phyloP scores from a whole-genome alignment of 2,113 vertebrate species.

The Hymenochirus boettgeri region DNA sequence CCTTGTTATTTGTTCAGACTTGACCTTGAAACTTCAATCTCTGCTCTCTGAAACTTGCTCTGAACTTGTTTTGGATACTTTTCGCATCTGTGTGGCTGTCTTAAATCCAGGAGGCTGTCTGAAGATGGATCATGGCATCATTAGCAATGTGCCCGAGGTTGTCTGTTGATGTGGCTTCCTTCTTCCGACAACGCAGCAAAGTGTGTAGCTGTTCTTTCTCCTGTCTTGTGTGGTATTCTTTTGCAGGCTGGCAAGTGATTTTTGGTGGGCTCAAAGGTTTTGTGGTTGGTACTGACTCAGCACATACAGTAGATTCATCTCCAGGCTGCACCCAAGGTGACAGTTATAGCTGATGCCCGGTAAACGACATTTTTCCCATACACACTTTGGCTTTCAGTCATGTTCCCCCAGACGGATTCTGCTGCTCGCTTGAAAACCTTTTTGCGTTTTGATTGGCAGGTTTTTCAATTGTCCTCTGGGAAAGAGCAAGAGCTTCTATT shows the following conservation, averaged over 20 bases:
- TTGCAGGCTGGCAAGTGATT: conserved; percentile 59
- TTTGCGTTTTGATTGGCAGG: not conserved
- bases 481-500: conserved; percentile 56
- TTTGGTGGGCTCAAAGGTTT: conserved; percentile 66
- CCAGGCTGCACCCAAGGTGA: not conserved
- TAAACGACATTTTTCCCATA: not conserved
- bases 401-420: not conserved
- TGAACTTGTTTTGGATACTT: conserved; percentile 65
- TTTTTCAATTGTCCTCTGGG: conserved; percentile 55
- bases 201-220: conserved; percentile 13
- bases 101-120: conserved; percentile 68
- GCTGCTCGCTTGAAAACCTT: not conserved
- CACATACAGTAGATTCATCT: not conserved
- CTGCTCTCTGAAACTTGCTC: conserved; percentile 53
- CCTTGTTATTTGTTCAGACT: conserved; percentile 37
- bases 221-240: conserved; percentile 41
- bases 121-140: conserved; percentile 62
- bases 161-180: not conserved
- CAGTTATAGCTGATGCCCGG: not conserved
- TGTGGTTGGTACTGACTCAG: conserved; percentile 63
- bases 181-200: not conserved
- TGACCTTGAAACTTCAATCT: conserved; percentile 42
- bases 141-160: conserved; percentile 37
- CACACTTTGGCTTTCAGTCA: not conserved
- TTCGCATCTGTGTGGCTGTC: conserved; percentile 71